Evolutionary conservation across 2,888 invertebrate genomes (phyloP), one percentile per base, ranked within the genome.

Genomic region (Lithophane semibrunnea): DNA sequence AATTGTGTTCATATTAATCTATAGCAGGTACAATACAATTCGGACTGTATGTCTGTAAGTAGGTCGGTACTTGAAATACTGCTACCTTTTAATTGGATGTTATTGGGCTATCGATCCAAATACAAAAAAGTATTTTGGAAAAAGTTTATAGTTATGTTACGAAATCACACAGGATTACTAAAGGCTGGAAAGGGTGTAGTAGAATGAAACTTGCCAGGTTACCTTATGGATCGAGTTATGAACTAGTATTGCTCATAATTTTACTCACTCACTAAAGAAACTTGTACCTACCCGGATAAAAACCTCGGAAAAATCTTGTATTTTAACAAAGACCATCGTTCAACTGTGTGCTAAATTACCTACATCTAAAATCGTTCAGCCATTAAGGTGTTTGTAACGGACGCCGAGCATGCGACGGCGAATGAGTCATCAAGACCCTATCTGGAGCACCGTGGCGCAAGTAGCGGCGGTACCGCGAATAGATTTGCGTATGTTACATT

Each of bases 1-100:
- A 68, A 75, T 84, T 80, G 68, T 37, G 54, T 65, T 56, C 63
- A 67, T 75, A 47, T 84, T 56, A 78, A 73, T 73, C 21, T 54
- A 47, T 52, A 13, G 37, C 37, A 37, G 37, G 47, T 44, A 58
- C 24, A 9, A 44, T 65, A 49, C 24, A 58, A 75, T 24, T 67
- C 21, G 10, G 16, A 24, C 2, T 61, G n/a, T 61, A 54, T 64
- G 68, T 63, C 29, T 54, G 54, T 52, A 13, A n/a, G n/a, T 60
- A 24, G 52, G 21, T 21, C 21, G 13, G n/a, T 42, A 21, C 12
- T 47, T 64, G 12, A 58, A 42, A 24, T 70, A 70, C 18, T 37
- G 52, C 24, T 29, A n/a, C n/a, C 10, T 29, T 65, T 63, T 49
- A 13, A 76, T 77, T 58, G n/a, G n/a, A 29, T 44, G 49, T 12